Evolutionary conservation across 2,888 invertebrate genomes (phyloP).

Genomic region (Panopea generosa): DNA sequence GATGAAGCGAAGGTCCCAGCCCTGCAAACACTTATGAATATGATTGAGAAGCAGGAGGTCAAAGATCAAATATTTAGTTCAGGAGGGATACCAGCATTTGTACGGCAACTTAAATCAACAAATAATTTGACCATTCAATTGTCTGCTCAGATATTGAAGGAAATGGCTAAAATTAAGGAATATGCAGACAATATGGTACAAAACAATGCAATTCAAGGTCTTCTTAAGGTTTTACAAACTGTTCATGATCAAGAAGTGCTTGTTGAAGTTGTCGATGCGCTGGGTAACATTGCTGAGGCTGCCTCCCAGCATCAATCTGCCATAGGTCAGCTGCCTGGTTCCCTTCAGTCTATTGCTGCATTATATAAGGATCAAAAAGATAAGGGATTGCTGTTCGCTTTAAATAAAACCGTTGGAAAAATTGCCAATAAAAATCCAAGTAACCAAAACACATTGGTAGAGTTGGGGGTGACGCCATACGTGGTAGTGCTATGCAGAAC

Average conservation of each 20-base stretch:
- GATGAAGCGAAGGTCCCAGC: conserved; percentile 80
- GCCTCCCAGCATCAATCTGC: conserved; percentile 70
- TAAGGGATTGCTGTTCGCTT: conserved; percentile 75
- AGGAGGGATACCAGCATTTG: conserved; percentile 77
- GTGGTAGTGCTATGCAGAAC: conserved; percentile 77
- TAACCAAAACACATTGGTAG: conserved; percentile 81
- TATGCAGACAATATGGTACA: conserved; percentile 79
- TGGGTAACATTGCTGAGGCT: conserved; percentile 78
- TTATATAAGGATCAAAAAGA: conserved; percentile 76
- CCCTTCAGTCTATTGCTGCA: conserved; percentile 84
- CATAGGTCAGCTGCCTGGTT: conserved; percentile 72
- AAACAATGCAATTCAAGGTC: conserved; percentile 77
- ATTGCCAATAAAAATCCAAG: conserved; percentile 68
- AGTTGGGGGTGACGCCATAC: conserved; percentile 76
- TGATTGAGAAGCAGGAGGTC: conserved; percentile 75
- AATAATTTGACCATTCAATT: conserved; percentile 74
- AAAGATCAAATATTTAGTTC: conserved; percentile 77
- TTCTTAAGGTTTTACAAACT: conserved; percentile 77
- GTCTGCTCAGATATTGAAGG: conserved; percentile 76
- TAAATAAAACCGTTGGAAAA: conserved; percentile 76
- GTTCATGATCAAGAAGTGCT: conserved; percentile 78
- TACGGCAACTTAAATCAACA: conserved; percentile 76
- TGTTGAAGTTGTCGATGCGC: conserved; percentile 76
- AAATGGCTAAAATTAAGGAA: conserved; percentile 70
- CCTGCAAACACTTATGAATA: conserved; percentile 78